Evolutionary conservation across 2,113 vertebrate genomes (phyloP), one percentile per base, ranked within the genome.

Genomic region (Anthoscopus minutus): DNA sequence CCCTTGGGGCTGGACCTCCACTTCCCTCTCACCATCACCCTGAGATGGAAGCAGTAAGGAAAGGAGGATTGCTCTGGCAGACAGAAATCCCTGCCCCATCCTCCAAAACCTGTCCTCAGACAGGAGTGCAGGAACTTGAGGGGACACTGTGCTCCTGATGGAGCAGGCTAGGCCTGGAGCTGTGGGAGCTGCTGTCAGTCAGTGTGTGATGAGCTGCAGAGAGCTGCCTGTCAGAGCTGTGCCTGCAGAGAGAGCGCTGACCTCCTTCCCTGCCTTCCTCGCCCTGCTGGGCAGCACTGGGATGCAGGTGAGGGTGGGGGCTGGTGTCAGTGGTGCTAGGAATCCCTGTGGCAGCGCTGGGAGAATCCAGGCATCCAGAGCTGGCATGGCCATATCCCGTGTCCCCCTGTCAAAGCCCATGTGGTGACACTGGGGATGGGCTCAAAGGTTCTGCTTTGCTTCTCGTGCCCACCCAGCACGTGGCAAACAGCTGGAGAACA

Each of bases 381-480:
- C 13, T 2, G 13, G 22, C 11, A 20, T 6, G 8, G 21, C 42
- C 21, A 0, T 4, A 8, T 38, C 31, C 13, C 0, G 0, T 80
- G 47, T 79, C 37, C 42, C n/a, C 0, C 0, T 50, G 50, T 51
- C 67, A 22, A 14, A 60, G 50, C 30, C 23, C 3, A 0, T 54
- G 47, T 0, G 7, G 60, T 51, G 78, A 33, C 69, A 37, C 37
- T 19, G n/a, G n/a, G 35, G 27, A 33, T 24, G n/a, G 1, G 1
- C 48, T 35, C 12, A 1, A 33, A 42, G 18, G 27, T 15, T 82
- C 71, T 76, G 27, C 33, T 80, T 35, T 64, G 40, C 35, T 76
- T 56, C 66, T 38, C 0, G 0, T 70, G 38, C 53, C 44, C 42
- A n/a, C 11, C 10, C 22, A 48, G n/a, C n/a, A 15, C 15, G 2